These are phyloP conservation scores for Sphaerophoria rueppellii DNA, from an alignment of 2,888 invertebrate genomes.

Conservation along the genomic window DNA sequence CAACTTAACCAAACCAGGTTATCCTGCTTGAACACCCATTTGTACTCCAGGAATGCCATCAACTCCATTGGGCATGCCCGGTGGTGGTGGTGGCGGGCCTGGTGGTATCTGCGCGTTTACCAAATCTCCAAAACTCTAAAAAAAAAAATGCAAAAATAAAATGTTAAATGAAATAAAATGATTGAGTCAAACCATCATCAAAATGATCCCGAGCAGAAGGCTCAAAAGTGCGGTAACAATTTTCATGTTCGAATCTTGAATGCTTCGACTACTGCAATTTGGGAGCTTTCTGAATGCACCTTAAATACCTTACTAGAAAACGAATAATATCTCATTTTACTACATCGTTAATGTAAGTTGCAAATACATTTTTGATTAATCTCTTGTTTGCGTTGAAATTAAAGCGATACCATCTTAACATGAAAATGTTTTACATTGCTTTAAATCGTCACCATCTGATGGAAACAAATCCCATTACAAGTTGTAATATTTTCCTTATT, in stretches of 20 bases:
- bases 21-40: neutral
- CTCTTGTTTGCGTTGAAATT: neutral
- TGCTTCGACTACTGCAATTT: neutral
- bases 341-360: neutral
- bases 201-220: neutral
- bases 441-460: neutral
- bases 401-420: slow-evolving; percentile 1
- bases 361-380: neutral
- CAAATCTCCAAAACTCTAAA: slow-evolving; percentile 20
- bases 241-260: slow-evolving; percentile 8
- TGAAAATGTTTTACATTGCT: neutral
- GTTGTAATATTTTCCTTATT: neutral
- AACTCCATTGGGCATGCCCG: neutral
- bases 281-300: neutral
- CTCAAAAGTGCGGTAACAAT: neutral
- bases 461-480: neutral
- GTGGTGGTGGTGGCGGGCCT: slow-evolving; percentile 21
- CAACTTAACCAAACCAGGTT: neutral
- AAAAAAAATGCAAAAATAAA: neutral
- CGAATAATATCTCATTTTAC: neutral
- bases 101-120: neutral
- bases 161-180: neutral
- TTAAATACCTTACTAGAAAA: slow-evolving; percentile 11
- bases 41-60: neutral
- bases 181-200: slow-evolving; percentile 11